Conservation (phyloP, 1,140 invertebrate genomes). For the Laupala kohalensis region DNA sequence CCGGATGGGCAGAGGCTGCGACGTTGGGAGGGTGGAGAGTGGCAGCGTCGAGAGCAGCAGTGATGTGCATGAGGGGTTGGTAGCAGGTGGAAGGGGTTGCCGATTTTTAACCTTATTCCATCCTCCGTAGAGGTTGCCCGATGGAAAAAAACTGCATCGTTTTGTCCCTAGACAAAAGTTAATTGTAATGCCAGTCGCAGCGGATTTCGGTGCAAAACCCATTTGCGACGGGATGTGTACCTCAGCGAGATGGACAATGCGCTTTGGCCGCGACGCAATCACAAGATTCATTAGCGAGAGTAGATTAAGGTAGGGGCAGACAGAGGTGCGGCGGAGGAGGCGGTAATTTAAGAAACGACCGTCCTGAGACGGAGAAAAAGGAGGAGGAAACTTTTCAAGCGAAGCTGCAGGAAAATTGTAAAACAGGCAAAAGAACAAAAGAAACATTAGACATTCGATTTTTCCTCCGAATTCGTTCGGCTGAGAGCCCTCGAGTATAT, state of each 20-base stretch:
- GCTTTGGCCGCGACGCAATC: background rate
- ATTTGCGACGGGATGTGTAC: background rate
- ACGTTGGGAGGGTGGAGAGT: background rate
- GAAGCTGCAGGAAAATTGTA: background rate
- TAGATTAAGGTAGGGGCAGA: background rate
- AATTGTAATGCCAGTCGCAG: background rate
- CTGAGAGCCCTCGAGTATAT: background rate
- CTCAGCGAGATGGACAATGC: background rate
- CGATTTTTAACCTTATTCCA: background rate
- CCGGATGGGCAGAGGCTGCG: background rate
- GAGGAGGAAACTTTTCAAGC: background rate
- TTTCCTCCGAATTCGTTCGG: background rate
- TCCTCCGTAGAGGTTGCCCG: background rate
- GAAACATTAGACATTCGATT: background rate
- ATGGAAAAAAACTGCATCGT: background rate
- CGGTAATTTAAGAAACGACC: background rate
- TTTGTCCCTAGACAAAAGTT: background rate
- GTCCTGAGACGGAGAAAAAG: background rate
- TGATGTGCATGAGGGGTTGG: background rate
- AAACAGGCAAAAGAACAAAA: background rate
- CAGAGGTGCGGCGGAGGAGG: background rate
- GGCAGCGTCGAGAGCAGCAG: background rate
- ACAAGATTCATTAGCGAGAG: background rate
- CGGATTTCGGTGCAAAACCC: background rate
- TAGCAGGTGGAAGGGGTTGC: background rate